Base-by-base conservation (phyloP, 2,888 invertebrate species). In the Trichogramma dendrolimi region DNA sequence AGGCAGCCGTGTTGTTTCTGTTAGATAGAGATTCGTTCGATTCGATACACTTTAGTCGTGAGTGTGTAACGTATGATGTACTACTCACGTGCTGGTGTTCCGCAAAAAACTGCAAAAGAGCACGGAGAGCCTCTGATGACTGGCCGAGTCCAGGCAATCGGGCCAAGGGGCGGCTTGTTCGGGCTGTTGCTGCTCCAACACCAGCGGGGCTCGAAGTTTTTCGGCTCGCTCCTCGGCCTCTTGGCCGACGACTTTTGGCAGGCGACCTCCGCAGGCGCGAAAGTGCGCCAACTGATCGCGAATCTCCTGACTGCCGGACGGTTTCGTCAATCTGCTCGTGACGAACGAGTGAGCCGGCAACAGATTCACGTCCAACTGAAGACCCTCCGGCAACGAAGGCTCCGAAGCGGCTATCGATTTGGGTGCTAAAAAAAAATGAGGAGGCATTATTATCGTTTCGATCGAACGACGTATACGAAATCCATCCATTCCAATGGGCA, bases 31-130 rank as follows among this genome's bases (percentile, higher is more conserved):
- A 48, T n/a, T 11, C 10, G 10, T 48, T 48, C 14, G 2, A 11
- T 11, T 54, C 5, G 4, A 27, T 44, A 11, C 42, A n/a, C 44
- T 7, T 38, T 42, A 51, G 5, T 7, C 40, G 4, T 38, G 40
- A 5, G 10, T 4, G 3, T 52, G 42, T 52, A 6, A 7, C 42
- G n/a, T 54, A 47, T 4, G 46, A 39, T 8, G 27, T 50, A 50
- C 2, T 2, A 48, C 55, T 54, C 55, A 66, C 66, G 61, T 91
- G 46, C 84, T 81, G 0, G 90, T 72, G 84, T 84, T 72, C 64
- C 84, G 84, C 67, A 91, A 89, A 75, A 87, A 93, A 75, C 94
- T 95, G 75, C 94, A 96, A 75, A 96, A 91, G 60, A 97, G 82
- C 44, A 98, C 90, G 5, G 92, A 88, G 55, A 98, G 81, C 54